Base-by-base conservation (phyloP, 1,140 invertebrate genomes). In the Platyscapa corneri region DNA sequence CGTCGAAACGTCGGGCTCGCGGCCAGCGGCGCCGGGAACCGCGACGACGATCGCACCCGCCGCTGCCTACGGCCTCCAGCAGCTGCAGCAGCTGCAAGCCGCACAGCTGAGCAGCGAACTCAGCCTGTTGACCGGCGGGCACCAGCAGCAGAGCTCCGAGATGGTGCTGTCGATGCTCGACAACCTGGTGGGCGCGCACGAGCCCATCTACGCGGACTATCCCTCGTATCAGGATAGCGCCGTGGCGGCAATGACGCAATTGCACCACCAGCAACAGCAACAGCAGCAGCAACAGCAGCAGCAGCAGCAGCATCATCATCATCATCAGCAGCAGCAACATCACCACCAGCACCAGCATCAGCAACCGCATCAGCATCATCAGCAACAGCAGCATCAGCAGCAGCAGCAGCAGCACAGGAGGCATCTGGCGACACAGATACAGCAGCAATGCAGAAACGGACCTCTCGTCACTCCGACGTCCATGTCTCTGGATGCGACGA, bases 121-220 rank as follows among this genome's bases (percentile, higher is more conserved):
- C 77, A 46, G 53, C 10, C n/a, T 74, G 30, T 32, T 80, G 34
- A 32, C 60, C 37, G 34, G 34, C 5, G 60, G 60, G 5, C 49
- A 78, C 32, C 49, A 76, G 90, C 91, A 83, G 37, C 46, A 60
- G 23, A 81, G 42, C 76, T 92, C 92, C 89, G 92, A 93, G 86
- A 93, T 93, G 93, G 92, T 93, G 67, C 91, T 93, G 53, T 92
- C 93, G 86, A 92, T 93, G 92, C 89, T 93, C 79, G 92, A 93
- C 87, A 92, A 90, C 56, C 90, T 93, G 86, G 92, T 93, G 83
- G 91, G 88, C 87, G 90, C 91, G 84, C 91, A 93, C 86, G 93
- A 93, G 86, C 92, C 92, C 77, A 91, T 92, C 83, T 93, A 93
- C 89, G 92, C 91, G 85, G 93, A 93, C 87, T 93, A 93, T 87